phyloP scores from a whole-genome alignment of 2,797 vertebrate genomes.

The Limnodromus scolopaceus region DNA sequence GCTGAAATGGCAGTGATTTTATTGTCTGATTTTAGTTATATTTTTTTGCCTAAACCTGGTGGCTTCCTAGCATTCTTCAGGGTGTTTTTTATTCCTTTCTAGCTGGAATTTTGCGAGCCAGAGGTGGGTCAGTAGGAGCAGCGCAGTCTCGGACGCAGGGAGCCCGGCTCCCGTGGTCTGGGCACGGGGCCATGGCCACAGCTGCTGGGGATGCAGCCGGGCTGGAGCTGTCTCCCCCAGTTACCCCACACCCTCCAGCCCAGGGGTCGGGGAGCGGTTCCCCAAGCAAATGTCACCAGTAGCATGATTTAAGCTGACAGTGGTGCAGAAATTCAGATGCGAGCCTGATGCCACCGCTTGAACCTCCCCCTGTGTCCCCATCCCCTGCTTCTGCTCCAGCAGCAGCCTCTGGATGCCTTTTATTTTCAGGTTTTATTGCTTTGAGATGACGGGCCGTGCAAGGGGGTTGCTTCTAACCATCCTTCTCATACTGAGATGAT shows the following conservation, averaged over 20 bases:
- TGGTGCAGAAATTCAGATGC: rapidly evolving
- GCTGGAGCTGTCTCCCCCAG: neutral
- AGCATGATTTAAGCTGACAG: neutral
- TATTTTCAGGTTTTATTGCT: neutral
- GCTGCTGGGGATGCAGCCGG: rapidly evolving
- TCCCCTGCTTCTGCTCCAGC: neutral
- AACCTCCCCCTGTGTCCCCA: rapidly evolving
- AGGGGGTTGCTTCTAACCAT: neutral
- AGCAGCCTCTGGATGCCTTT: neutral
- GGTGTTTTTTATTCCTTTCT: neutral
- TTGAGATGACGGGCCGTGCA: neutral
- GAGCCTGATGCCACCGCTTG: neutral
- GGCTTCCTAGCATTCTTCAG: neutral
- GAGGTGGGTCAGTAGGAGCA: rapidly evolving
- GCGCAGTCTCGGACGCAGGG: rapidly evolving
- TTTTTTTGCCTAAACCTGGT: neutral
- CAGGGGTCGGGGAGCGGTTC: rapidly evolving
- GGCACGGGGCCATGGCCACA: rapidly evolving
- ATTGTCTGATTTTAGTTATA: neutral
- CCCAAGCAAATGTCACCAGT: neutral
- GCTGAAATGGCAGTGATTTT: neutral
- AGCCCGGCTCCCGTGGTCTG: rapidly evolving
- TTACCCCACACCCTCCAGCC: neutral
- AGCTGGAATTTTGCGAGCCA: rapidly evolving
- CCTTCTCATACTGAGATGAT: neutral